A percentile compares a stretch with the other conserved stretches of the same genome.
These are phyloP conservation scores for Gymnocephalus cernua DNA, from an alignment of 2,113 vertebrate species.

Conservation along the genomic window DNA sequence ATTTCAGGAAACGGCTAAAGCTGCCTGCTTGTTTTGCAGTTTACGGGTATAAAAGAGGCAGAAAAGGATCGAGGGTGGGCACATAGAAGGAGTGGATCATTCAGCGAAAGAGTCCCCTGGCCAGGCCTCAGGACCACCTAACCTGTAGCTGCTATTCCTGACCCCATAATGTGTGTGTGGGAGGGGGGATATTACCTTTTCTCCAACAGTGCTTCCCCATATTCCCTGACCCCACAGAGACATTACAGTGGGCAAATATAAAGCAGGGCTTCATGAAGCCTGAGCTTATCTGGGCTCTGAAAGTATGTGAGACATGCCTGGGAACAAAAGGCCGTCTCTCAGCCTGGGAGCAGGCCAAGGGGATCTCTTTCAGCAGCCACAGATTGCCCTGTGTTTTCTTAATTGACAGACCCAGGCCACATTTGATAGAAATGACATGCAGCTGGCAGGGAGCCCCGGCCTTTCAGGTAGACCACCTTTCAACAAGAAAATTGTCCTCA, in stretches of 20 bases:
- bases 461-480: conserved; percentile 90
- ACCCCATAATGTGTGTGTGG: conserved; percentile 82
- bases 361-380: conserved; percentile 93
- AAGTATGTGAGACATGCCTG: conserved; percentile 93
- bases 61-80: conserved; percentile 54
- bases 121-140: conserved; percentile 89
- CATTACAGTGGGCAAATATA: conserved; percentile 88
- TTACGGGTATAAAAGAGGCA: conserved; percentile 59
- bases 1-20: conserved; percentile 76
- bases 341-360: conserved; percentile 83
- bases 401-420: conserved; percentile 90
- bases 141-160: conserved; percentile 86
- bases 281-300: conserved; percentile 90
- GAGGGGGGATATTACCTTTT: conserved; percentile 85
- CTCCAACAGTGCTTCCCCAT: conserved; percentile 81
- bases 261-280: conserved; percentile 89
- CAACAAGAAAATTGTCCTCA: conserved; percentile 89
- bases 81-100: conserved; percentile 76
- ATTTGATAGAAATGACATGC: conserved; percentile 89
- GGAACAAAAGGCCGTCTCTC: conserved; percentile 92
- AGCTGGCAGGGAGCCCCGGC: conserved; percentile 84
- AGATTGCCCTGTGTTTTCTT: conserved; percentile 95
- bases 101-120: conserved; percentile 82
- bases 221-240: conserved; percentile 84
- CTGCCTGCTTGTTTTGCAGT: conserved; percentile 65